These are phyloP conservation scores for Semotilus atromaculatus DNA, from an alignment of 2,797 vertebrate species.

Conservation along the genomic window DNA sequence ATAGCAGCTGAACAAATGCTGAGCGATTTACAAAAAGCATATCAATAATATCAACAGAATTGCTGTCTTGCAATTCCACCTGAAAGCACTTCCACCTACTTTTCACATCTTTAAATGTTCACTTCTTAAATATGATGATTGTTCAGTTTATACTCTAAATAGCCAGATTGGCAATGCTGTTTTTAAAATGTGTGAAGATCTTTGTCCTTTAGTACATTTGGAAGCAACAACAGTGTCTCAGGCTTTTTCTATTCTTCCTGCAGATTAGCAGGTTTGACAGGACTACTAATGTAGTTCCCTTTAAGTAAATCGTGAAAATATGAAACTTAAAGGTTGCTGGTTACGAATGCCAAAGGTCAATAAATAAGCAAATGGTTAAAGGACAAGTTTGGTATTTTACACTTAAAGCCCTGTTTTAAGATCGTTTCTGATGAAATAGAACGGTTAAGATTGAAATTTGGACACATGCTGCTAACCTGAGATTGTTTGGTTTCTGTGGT, in stretches of 20 bases:
- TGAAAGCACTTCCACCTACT: neutral
- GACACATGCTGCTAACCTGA: too few species aligned
- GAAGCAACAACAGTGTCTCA: neutral
- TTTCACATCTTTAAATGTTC: conserved; percentile 10
- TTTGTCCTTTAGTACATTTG: neutral
- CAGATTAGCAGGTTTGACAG: neutral
- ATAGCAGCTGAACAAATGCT: conserved; percentile 2
- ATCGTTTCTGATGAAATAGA: too few species aligned
- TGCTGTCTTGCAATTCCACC: neutral
- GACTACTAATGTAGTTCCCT: neutral
- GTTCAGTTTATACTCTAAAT: neutral
- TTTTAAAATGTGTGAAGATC: neutral
- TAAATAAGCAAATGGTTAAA: neutral
- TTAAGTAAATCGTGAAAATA: conserved; percentile 12
- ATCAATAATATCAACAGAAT: neutral
- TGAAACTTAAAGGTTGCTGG: neutral
- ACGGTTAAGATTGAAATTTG: too few species aligned
- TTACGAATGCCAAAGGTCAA: neutral
- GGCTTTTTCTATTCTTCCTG: neutral
- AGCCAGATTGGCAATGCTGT: neutral
- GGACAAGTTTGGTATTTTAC: too few species aligned
- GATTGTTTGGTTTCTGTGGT: too few species aligned
- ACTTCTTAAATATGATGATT: neutral
- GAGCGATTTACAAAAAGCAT: neutral
- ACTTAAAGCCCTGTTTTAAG: too few species aligned